Evolutionary conservation across 1,140 invertebrate species (phyloP), one percentile per base, ranked within the genome.

Genomic region (Littorina saxatilis): DNA sequence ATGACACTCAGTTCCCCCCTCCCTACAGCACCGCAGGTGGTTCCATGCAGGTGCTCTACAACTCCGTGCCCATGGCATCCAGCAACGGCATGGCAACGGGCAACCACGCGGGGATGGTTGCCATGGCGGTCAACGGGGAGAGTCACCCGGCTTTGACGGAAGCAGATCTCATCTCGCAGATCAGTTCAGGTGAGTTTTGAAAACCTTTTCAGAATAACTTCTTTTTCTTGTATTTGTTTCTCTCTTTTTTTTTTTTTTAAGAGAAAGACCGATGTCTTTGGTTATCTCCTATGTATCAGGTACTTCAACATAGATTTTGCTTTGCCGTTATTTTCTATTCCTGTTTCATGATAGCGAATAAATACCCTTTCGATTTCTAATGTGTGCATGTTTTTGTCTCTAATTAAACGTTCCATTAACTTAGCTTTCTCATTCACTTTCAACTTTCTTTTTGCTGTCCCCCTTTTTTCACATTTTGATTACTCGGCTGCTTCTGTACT

Each of bases 181-280:
- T 78, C 35, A 78, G n/a, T 61, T 43, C 76, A 58, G 76, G 76
- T 78, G 20, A 37, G 74, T n/a, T 5, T 68, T 1, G 37, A 4
- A 23, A 4, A 13, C 55, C 55, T 23, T 23, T 58, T 58, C n/a
- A 2, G 5, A 68, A 68, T 39, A 68, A 9, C 11, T 68, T 68
- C 13, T 68, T 52, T 3, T 75, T 52, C 43, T 35, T 29, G 29
- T 55, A 27, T 50, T 68, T 68, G 3, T 37, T 9, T 35, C 35
- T 68, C 35, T 68, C 35, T 35, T 35, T 35, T 32, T 68, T 68
- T 68, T 39, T 9, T 15, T 32, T 68, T 68, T 47, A 47, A 17
- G 43, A 47, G 43, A 47, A 17, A 47, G 43, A 47, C 23, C 9
- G 29, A 39, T 73, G 32, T 0, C 23, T 66, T 79, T 94, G 94